Conservation (phyloP, 2,888 invertebrate genomes). For the Gandaritis pyraliata region DNA sequence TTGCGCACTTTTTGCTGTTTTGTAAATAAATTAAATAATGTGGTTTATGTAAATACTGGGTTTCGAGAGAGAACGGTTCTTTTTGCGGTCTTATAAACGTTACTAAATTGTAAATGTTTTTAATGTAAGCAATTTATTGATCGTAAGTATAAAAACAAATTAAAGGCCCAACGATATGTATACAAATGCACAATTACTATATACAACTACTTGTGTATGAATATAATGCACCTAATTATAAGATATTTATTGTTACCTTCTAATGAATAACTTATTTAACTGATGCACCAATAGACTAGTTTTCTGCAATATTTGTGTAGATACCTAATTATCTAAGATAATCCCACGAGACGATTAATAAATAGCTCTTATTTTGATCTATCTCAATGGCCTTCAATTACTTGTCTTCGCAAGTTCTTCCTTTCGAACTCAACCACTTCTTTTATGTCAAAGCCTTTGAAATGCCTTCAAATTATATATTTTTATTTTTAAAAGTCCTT, state of each 20-base stretch:
- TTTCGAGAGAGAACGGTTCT: constrained; percentile 62
- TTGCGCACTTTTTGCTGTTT: constrained; percentile 83
- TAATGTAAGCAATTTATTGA: constrained; percentile 51
- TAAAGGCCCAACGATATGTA: constrained; percentile 80
- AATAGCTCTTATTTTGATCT: constrained; percentile 11
- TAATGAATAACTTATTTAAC: constrained; percentile 48
- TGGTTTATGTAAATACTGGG: constrained; percentile 62
- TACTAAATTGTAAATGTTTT: constrained; percentile 42
- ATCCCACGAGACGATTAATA: constrained; percentile 20
- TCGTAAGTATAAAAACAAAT: constrained; percentile 65
- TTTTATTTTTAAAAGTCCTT: constrained; percentile 10
- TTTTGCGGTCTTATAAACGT: constrained; percentile 46
- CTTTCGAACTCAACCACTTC: constrained; percentile 7
- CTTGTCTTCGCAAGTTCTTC: constrained; percentile 27
- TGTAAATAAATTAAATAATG: constrained; percentile 70
- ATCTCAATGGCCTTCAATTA: constrained; percentile 16
- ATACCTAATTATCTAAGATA: constrained; percentile 37
- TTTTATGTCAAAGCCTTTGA: constrained; percentile 36
- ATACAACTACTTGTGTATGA: constrained; percentile 65
- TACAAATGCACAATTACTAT: constrained; percentile 80
- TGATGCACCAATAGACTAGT: constrained; percentile 73
- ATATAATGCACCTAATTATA: constrained; percentile 61
- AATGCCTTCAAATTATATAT: constrained; percentile 26
- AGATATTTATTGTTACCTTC: constrained; percentile 60
- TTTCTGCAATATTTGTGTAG: constrained; percentile 58